Base-by-base conservation (phyloP, 1,140 invertebrate genomes). In the Pseudomyrmex cubaensis region DNA sequence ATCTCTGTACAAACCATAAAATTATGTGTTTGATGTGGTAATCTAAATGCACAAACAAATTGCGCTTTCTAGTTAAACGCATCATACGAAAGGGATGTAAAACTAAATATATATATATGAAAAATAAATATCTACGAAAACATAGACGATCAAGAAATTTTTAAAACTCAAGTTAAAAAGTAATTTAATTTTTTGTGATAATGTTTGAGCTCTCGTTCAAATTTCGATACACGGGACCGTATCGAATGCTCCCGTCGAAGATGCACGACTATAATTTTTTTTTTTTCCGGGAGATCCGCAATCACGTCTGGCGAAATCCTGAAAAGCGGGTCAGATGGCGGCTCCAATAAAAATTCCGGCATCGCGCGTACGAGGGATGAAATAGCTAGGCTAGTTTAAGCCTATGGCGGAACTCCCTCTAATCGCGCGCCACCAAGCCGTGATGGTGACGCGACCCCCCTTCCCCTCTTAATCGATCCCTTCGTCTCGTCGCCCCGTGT, bases 351-450 rank as follows among this genome's bases (percentile, higher is more conserved):
- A 76, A 70, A 72, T 83, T 83, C 35, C 54, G 17, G 54, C 15
- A 22, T 22, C 22, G 9, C n/a, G 15, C n/a, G 15, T 9, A 61
- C 15, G 75, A 52, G 75, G 75, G 66, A 72, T 50, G 76, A 66
- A 59, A 59, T 48, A 20, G 75, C 54, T 57, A 25, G 75, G 35
- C 35, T 57, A 74, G 9, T 7, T 82, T 85, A 88, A 85, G 86
- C 86, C 86, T 72, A 85, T 85, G 87, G 56, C 59, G 9, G n/a
- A 62, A 50, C 54, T 54, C 54, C 76, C 54, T 64, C 70, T 82
- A 87, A 88, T 88, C 87, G 86, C 59, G 62, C 73, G 83, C 83
- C 70, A 84, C 62, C 76, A 88, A 82, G 74, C 85, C 80, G 64
- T 77, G 84, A 82, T 84, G 82, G 35, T 35, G 35, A 84, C 67